Conservation (phyloP, 2,113 vertebrate species). For the Muntiacus reevesi region DNA sequence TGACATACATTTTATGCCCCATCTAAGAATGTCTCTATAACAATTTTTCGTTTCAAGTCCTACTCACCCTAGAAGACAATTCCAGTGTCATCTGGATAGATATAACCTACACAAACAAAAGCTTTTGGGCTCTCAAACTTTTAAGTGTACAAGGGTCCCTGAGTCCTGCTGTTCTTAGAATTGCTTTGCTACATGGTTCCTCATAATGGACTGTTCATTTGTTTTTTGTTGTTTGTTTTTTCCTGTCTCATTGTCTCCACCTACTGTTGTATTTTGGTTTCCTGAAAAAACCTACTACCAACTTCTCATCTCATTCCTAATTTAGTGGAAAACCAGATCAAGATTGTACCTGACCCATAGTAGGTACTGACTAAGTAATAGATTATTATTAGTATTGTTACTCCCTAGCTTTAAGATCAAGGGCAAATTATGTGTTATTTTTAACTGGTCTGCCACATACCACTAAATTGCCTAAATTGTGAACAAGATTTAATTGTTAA, state of each 20-base stretch:
- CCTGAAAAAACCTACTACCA: background rate
- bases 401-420: background rate
- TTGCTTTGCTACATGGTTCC: background rate
- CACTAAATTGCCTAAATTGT: background rate
- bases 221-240: background rate
- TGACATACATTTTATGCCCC: background rate
- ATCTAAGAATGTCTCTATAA: background rate
- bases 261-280: background rate
- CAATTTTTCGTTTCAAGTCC: background rate
- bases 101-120: background rate
- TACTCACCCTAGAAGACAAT: background rate
- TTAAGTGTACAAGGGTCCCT: background rate
- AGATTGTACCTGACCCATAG: background rate
- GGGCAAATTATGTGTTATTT: background rate
- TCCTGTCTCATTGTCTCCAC: background rate
- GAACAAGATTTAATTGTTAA: background rate
- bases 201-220: background rate
- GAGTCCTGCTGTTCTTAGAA: background rate
- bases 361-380: background rate
- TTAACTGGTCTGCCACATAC: background rate
- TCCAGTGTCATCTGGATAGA: background rate
- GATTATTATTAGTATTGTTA: background rate
- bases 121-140: background rate
- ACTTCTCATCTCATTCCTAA: background rate
- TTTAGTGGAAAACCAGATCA: background rate